phyloP scores from a whole-genome alignment of 1,140 invertebrate genomes.

The Cepaea nemoralis region DNA sequence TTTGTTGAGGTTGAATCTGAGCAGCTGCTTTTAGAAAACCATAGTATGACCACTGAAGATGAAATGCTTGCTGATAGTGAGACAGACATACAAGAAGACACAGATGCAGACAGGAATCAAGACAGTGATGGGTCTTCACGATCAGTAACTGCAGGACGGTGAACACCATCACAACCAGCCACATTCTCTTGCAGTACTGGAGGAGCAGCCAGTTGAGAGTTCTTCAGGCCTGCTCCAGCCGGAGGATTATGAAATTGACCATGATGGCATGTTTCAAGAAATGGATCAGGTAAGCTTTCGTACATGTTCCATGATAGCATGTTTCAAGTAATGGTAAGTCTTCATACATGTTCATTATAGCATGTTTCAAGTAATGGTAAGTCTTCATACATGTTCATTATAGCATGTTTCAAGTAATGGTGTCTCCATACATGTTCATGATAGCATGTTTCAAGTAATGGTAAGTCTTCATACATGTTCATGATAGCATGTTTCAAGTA shows the following conservation, averaged over 20 bases:
- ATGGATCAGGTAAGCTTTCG: neutral
- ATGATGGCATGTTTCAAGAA: neutral
- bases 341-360: too few relatives aligned
- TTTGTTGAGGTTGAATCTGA: neutral
- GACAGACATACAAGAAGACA: neutral
- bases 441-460: too few relatives aligned
- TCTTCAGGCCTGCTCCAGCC: neutral
- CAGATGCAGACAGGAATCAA: neutral
- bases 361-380: too few relatives aligned
- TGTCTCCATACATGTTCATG: too few relatives aligned
- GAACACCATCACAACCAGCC: neutral
- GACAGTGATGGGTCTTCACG: neutral
- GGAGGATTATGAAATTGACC: conserved; percentile 22
- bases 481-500: too few relatives aligned
- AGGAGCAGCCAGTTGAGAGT: neutral
- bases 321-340: too few relatives aligned
- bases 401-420: too few relatives aligned
- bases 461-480: too few relatives aligned
- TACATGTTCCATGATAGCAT: neutral
- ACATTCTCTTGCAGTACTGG: neutral
- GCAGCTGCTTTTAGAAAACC: neutral
- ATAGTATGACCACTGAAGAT: neutral
- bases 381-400: too few relatives aligned
- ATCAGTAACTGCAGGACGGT: neutral
- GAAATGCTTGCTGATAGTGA: neutral